phyloP scores from a whole-genome alignment of 2,113 vertebrate genomes.

The Myrmophylax atrothorax region DNA sequence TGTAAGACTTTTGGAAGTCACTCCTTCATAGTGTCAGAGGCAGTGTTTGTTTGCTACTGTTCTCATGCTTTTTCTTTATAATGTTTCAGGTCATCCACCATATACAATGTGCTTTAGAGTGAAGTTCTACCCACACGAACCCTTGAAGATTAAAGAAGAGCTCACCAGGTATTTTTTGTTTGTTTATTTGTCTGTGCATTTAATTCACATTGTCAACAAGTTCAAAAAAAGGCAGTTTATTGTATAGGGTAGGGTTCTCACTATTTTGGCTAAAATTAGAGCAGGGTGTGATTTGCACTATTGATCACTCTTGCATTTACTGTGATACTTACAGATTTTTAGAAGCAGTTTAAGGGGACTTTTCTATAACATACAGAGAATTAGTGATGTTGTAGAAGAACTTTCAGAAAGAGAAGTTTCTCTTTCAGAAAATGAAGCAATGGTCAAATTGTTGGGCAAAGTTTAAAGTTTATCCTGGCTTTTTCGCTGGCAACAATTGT shows the following conservation, averaged over 20 bases:
- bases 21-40: not conserved
- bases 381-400: not conserved
- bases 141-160: conserved; percentile 99
- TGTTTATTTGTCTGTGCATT: conserved; percentile 35
- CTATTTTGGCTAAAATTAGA: not conserved
- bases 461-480: not conserved
- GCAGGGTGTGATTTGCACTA: not conserved
- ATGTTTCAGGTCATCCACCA: conserved; percentile 92
- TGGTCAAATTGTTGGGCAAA: not conserved
- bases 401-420: not conserved
- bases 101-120: conserved; percentile 99
- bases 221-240: not conserved
- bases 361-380: not conserved
- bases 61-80: conserved; percentile 74
- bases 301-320: not conserved
- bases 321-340: not conserved
- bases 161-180: conserved; percentile 88
- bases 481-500: not conserved
- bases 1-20: not conserved
- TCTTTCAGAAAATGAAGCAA: not conserved
- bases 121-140: conserved; percentile 98
- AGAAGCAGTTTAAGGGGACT: not conserved
- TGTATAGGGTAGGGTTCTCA: rapidly evolving
- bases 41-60: conserved; percentile 28
- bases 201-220: not conserved